A percentile compares a stretch with the other conserved stretches of the same genome.
Conservation (phyloP, 1,140 invertebrate species). For the Thaumatotibia leucotreta region DNA sequence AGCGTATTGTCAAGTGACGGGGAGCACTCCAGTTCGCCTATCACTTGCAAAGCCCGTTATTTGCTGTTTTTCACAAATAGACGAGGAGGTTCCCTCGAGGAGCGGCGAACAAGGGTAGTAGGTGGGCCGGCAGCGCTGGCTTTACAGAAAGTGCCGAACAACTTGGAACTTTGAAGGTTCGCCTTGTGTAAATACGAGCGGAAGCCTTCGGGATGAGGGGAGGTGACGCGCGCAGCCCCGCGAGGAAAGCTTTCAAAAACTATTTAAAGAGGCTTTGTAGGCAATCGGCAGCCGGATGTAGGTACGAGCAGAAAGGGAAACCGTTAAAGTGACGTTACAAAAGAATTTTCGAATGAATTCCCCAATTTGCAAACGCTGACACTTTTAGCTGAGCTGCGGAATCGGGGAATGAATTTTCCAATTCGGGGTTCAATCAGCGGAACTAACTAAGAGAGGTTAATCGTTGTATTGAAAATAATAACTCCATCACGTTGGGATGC, state of each 20-base stretch:
- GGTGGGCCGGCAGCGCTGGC: conserved; percentile 20
- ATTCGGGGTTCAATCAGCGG: not conserved
- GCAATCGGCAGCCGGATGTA: conserved; percentile 35
- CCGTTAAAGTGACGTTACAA: not conserved
- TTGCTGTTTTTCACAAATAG: conserved; percentile 60
- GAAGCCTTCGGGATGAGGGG: conserved; percentile 27
- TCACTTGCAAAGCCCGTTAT: conserved; percentile 56
- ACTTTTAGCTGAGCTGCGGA: not conserved
- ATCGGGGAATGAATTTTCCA: not conserved
- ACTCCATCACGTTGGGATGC: conserved; percentile 42
- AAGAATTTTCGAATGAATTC: not conserved
- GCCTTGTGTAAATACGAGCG: conserved; percentile 42
- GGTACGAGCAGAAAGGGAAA: not conserved
- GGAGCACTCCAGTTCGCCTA: conserved; percentile 44
- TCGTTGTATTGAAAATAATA: conserved; percentile 56
- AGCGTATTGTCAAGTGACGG: conserved; percentile 39
- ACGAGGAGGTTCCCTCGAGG: conserved; percentile 30
- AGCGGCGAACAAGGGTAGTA: conserved; percentile 24
- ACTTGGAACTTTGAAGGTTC: conserved; percentile 37
- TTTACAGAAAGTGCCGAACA: conserved; percentile 35
- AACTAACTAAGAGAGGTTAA: conserved; percentile 24
- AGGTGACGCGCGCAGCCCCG: conserved; percentile 30
- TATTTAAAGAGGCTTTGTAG: conserved; percentile 64
- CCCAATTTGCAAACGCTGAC: not conserved
- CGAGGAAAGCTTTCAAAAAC: conserved; percentile 58